phyloP scores from a whole-genome alignment of 2,888 invertebrate species.

The Aspidapion aeneum region DNA sequence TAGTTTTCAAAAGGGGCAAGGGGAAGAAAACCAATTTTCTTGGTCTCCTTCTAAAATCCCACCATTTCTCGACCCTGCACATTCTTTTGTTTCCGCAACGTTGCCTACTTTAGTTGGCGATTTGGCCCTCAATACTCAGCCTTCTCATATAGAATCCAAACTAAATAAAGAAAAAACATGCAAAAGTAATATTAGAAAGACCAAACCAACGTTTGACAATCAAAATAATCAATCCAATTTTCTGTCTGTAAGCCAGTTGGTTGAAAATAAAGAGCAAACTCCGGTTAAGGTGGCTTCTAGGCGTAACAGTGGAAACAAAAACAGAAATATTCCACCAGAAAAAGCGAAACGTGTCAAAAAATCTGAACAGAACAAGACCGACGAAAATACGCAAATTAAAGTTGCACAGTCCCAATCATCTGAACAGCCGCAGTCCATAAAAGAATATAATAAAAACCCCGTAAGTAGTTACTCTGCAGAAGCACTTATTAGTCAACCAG shows the following conservation, averaged over 20 bases:
- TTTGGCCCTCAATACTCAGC: slow-evolving; percentile 49
- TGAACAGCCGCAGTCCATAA: slow-evolving; percentile 30
- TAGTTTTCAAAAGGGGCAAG: slow-evolving; percentile 34
- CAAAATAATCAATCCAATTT: slow-evolving; percentile 50
- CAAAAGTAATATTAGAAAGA: slow-evolving; percentile 22
- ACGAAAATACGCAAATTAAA: slow-evolving; percentile 17
- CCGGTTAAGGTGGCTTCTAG: slow-evolving; percentile 36
- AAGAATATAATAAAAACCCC: slow-evolving; percentile 31
- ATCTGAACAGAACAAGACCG: slow-evolving; percentile 16
- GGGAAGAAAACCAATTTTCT: slow-evolving; percentile 52
- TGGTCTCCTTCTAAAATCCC: slow-evolving; percentile 55
- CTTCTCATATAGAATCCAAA: slow-evolving; percentile 40
- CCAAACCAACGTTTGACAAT: slow-evolving; percentile 24
- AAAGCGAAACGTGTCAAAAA: slow-evolving; percentile 22
- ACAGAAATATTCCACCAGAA: slow-evolving; percentile 20
- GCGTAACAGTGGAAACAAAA: slow-evolving; percentile 38
- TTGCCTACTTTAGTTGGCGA: slow-evolving; percentile 61
- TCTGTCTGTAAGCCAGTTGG: slow-evolving; percentile 61
- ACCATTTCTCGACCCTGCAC: slow-evolving; percentile 46
- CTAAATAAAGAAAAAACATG: slow-evolving; percentile 31
- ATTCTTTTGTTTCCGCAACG: slow-evolving; percentile 50
- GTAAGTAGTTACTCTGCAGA: slow-evolving; percentile 47
- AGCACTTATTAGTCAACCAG: slow-evolving; percentile 44
- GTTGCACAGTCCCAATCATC: not conserved
- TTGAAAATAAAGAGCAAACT: slow-evolving; percentile 46